Evolutionary conservation across 2,113 vertebrate genomes (phyloP).

Genomic region (Amphilophus citrinellus): DNA sequence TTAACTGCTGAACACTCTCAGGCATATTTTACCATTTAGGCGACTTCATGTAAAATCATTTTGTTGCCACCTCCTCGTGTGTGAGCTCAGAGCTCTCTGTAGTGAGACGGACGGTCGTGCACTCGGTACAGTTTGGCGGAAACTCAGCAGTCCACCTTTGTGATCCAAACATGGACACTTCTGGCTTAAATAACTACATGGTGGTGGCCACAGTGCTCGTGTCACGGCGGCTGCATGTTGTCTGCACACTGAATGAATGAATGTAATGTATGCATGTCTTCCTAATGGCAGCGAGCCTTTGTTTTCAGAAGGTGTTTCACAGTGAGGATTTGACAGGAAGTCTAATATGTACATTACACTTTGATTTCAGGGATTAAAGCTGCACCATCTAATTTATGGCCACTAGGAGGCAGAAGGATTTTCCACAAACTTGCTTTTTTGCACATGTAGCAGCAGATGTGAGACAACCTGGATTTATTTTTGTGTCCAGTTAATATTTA

Average conservation of each 20-base stretch:
- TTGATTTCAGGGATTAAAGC: neutral
- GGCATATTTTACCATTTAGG: too few relatives aligned
- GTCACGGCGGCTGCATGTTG: neutral
- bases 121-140: too few relatives aligned
- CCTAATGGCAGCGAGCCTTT: neutral
- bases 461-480: neutral
- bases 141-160: neutral
- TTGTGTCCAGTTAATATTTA: neutral
- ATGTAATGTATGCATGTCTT: neutral
- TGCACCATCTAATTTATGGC: neutral
- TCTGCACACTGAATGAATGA: neutral
- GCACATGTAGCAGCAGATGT: rapidly evolving
- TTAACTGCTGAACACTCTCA: too few relatives aligned
- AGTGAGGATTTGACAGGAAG: neutral
- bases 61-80: too few relatives aligned
- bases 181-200: neutral
- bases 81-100: too few relatives aligned
- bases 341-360: neutral
- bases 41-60: too few relatives aligned
- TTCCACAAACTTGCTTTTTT: neutral
- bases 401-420: neutral
- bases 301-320: neutral
- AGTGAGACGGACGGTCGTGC: too few relatives aligned
- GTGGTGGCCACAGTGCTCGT: neutral
- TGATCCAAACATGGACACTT: neutral